Evolutionary conservation across 1,140 invertebrate species (phyloP).

Genomic region (Ceratina calcarata): DNA sequence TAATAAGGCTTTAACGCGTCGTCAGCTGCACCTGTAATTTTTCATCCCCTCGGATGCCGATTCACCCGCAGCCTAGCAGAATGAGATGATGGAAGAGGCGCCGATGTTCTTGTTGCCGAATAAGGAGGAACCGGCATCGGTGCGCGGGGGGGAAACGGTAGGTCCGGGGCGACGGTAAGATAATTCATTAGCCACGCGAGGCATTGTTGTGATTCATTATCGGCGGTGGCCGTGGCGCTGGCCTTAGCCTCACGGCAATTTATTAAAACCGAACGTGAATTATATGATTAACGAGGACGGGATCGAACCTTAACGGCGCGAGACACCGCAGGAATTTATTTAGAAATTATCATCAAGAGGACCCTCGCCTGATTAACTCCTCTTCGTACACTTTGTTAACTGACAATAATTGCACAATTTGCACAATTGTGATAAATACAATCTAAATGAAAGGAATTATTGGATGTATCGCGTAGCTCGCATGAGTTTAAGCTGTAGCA

Average conservation of each 20-base stretch:
- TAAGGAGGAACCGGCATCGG: slow-evolving; percentile 15
- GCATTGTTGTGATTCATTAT: slow-evolving; percentile 57
- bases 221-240: not conserved
- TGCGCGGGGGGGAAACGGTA: not conserved
- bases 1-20: slow-evolving; percentile 67
- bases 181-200: slow-evolving; percentile 55
- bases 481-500: too few species aligned
- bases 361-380: too few species aligned
- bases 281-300: slow-evolving; percentile 25
- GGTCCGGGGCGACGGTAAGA: slow-evolving; percentile 37
- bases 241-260: slow-evolving; percentile 23
- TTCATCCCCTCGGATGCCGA: slow-evolving; percentile 54
- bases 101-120: slow-evolving; percentile 61
- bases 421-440: too few species aligned
- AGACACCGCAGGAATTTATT: slow-evolving; percentile 8
- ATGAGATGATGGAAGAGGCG: slow-evolving; percentile 64
- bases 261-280: slow-evolving; percentile 48
- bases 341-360: not conserved
- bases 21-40: slow-evolving; percentile 65
- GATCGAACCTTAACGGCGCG: not conserved
- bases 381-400: not conserved
- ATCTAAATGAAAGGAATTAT: too few species aligned
- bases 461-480: not conserved
- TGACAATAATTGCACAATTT: too few species aligned
- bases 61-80: slow-evolving; percentile 41